Base-by-base conservation (phyloP, 2,888 invertebrate species). In the Megamerina dolium region DNA sequence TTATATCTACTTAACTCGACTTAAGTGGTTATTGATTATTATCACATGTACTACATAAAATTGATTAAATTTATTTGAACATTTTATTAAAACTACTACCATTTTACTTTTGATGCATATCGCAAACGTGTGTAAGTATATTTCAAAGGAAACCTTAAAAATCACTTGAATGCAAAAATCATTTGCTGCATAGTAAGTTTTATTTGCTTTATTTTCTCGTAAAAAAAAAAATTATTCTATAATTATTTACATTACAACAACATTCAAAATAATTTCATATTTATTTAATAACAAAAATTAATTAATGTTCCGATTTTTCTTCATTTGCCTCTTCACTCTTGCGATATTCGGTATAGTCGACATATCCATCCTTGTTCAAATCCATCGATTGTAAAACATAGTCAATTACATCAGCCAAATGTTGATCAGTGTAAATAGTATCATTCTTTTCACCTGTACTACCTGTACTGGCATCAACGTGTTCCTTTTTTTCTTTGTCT, bases 341-440 rank as follows among this genome's bases (percentile, higher is more conserved):
- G 9, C 63, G 74, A 56, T 77, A 83, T 61, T 84, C 83, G 4
- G 72, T 54, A 59, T 82, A 84, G 51, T 79, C 83, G 26, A 90
- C 77, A 58, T 74, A 87, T 1, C 89, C 89, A 58, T 90, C 89
- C 18, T 76, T 74, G 60, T 89, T 81, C 19, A 74, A 60, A 60
- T 89, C 89, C 45, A 83, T 79, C 43, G 77, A 73, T 13, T 72
- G 73, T 19, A 89, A 64, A 1, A 85, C 81, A 9, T 78, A 74
- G 56, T 86, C 85, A 29, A 83, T 59, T 1, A 78, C 63, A 2
- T 69, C 65, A 48, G 74, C 73, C 0, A 84, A 58, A 32, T 77
- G 73, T 2, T 74, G 69, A 53, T 84, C 83, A 0, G 75, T 68
- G 51, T 78, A 77, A 0, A 56, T 49, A 16, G 35, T 46, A 3